Evolutionary conservation across 2,113 vertebrate genomes (phyloP).

Genomic region (Mesitornis unicolor): DNA sequence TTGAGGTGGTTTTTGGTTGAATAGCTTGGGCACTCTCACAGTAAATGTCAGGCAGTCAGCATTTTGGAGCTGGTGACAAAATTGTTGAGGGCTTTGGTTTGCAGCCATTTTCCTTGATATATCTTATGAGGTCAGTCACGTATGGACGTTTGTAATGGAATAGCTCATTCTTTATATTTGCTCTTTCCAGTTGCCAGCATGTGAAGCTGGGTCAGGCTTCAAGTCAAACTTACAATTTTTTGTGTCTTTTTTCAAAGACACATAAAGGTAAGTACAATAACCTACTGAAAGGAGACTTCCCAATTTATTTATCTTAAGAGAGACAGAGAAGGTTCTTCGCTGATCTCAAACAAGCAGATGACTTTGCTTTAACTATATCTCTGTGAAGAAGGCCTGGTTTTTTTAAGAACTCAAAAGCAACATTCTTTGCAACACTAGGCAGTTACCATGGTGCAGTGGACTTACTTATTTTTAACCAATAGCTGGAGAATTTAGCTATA

Average conservation of each 20-base stretch:
- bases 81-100: neutral
- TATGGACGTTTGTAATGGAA: neutral
- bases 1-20: slow-evolving; percentile 32
- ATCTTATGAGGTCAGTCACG: neutral
- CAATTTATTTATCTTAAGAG: neutral
- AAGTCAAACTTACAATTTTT: neutral
- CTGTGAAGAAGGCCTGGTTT: neutral
- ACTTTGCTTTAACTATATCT: slow-evolving; percentile 23
- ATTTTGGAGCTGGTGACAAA: slow-evolving; percentile 4
- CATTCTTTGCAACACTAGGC: neutral
- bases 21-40: neutral
- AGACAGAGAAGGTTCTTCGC: neutral
- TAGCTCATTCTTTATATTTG: neutral
- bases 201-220: neutral
- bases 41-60: neutral
- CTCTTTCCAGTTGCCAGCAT: neutral
- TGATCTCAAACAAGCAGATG: neutral
- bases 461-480: slow-evolving; percentile 36
- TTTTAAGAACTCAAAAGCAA: neutral
- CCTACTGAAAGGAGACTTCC: neutral
- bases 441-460: neutral
- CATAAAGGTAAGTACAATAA: neutral
- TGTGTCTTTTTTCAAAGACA: neutral
- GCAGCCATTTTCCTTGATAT: neutral
- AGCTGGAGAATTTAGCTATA: neutral